Evolutionary conservation across 1,140 invertebrate genomes (phyloP).

Genomic region (Oncopodura yosiiana): DNA sequence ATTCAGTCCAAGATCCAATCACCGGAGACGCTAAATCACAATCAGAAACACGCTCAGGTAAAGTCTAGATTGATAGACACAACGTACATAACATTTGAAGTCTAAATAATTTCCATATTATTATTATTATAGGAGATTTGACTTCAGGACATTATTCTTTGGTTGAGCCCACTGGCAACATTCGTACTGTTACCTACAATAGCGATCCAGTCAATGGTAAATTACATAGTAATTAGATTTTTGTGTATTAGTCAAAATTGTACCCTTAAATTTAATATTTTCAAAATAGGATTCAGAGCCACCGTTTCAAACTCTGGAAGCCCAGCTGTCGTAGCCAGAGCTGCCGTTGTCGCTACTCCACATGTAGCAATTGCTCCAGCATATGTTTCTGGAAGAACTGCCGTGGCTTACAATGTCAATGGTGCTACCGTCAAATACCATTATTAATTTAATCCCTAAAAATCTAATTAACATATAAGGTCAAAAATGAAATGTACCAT

Average conservation of each 20-base stretch:
- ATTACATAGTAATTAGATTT: slow-evolving; percentile 7
- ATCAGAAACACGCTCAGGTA: slow-evolving; percentile 40
- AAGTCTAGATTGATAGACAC: no score
- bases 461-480: no score
- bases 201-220: slow-evolving; percentile 10
- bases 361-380: neutral
- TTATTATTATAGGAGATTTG: no score
- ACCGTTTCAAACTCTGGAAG: neutral
- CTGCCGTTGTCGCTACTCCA: neutral
- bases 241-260: neutral
- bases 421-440: no score
- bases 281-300: neutral
- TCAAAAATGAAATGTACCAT: no score
- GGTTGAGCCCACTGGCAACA: slow-evolving; percentile 32
- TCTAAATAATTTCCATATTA: no score
- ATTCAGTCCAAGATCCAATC: slow-evolving; percentile 31
- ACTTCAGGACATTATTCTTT: slow-evolving; percentile 40
- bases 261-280: neutral
- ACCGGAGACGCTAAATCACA: slow-evolving; percentile 37
- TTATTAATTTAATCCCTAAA: no score
- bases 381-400: neutral
- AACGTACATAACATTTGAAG: no score
- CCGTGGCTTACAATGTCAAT: no score
- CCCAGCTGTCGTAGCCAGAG: neutral
- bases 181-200: slow-evolving; percentile 32